These are phyloP conservation scores for Drosophila diplacantha DNA, from an alignment of 2,888 invertebrate genomes.

Conservation along the genomic window DNA sequence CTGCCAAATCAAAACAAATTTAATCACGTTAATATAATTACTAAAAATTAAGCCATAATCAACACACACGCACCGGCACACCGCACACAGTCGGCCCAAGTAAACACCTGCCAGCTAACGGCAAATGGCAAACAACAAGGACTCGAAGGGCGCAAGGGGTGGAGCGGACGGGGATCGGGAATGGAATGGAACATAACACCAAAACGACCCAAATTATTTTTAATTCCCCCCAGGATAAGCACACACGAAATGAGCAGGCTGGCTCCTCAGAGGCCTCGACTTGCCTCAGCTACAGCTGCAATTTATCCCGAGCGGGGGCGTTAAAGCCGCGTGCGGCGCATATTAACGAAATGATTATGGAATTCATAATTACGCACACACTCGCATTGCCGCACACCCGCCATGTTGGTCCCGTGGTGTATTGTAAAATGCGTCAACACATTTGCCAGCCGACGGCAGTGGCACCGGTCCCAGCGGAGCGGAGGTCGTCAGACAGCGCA, in stretches of 20 bases:
- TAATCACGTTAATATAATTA: constrained; percentile 72
- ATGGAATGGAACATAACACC: constrained; percentile 28
- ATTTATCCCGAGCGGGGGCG: constrained; percentile 56
- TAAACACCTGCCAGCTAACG: constrained; percentile 54
- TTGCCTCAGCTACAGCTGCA: constrained; percentile 42
- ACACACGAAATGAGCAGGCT: constrained; percentile 49
- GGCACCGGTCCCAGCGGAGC: constrained; percentile 21
- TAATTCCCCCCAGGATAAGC: constrained; percentile 69
- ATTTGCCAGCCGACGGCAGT: constrained; percentile 54
- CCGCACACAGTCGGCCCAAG: constrained; percentile 9
- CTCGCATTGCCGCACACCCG: constrained; percentile 24
- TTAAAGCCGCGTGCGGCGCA: constrained; percentile 64
- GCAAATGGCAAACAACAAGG: constrained; percentile 25
- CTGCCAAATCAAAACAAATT: constrained; percentile 69
- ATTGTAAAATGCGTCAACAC: constrained; percentile 71
- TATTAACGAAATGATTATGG: constrained; percentile 74
- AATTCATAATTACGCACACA: constrained; percentile 66
- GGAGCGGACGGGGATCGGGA: not conserved
- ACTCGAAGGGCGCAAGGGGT: not conserved
- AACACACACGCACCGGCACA: constrained; percentile 45
- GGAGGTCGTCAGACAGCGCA: constrained; percentile 31
- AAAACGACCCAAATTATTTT: constrained; percentile 71
- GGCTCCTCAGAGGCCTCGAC: constrained; percentile 18
- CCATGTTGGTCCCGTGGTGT: constrained; percentile 59
- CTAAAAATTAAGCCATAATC: constrained; percentile 71